phyloP scores from a whole-genome alignment of 2,888 invertebrate genomes.

The Lamellibrachia satsuma region DNA sequence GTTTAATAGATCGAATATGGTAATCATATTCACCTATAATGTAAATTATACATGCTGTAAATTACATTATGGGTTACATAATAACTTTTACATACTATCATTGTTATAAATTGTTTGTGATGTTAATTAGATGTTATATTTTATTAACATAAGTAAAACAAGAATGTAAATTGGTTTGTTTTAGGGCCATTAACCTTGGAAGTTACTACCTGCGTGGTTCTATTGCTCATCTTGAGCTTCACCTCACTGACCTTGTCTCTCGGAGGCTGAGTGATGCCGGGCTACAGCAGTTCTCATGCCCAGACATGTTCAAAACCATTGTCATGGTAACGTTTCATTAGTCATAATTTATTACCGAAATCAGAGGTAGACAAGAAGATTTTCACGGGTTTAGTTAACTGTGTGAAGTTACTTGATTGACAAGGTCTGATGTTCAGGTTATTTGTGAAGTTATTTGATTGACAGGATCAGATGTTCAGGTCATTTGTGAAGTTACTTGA shows the following conservation, averaged over 20 bases:
- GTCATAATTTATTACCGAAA: not conserved
- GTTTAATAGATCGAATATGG: too few relatives aligned
- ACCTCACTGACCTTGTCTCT: not conserved
- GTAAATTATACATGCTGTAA: not conserved
- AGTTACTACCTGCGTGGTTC: conserved; percentile 14
- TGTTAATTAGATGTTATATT: not conserved
- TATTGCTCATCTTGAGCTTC: conserved; percentile 17
- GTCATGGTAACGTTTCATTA: conserved; percentile 6
- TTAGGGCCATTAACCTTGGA: conserved; percentile 22
- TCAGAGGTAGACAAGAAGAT: not conserved
- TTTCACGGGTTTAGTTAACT: too few relatives aligned
- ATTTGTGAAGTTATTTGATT: too few relatives aligned
- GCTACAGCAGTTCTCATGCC: conserved; percentile 27
- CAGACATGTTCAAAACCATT: conserved; percentile 28
- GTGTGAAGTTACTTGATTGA: too few relatives aligned
- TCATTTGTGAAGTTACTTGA: too few relatives aligned
- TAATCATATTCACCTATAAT: too few relatives aligned
- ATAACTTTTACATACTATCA: not conserved
- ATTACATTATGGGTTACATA: not conserved
- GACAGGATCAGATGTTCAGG: too few relatives aligned
- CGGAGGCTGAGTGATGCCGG: conserved; percentile 23
- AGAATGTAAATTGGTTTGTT: not conserved
- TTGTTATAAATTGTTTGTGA: not conserved
- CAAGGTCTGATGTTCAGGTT: too few relatives aligned
- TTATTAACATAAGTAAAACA: not conserved